Base-by-base conservation (phyloP, 2,888 invertebrate genomes). In the Cheilosia soror region DNA sequence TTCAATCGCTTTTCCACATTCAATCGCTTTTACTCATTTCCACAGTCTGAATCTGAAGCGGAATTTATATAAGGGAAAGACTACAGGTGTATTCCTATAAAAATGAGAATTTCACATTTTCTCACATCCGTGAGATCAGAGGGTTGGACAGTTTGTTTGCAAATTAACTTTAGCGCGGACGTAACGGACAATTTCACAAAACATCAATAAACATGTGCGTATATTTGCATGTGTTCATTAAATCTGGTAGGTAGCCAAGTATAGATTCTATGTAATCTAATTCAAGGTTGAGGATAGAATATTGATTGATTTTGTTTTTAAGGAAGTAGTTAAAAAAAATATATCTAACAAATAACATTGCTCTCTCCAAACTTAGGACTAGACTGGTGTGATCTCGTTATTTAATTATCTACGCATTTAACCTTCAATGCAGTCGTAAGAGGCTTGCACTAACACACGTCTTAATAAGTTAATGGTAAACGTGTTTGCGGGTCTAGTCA, bases 341-440 rank as follows among this genome's bases (percentile, higher is more conserved):
- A 63, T 33, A 42, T 73, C 31, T 20, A 68, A 5, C n/a, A 15
- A 13, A 55, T 55, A 47, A 29, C 49, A 37, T 27, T 25, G 31
- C 44, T 49, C 53, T 15, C 44, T 47, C 47, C 15, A 60, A 60
- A 53, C 42, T 4, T 40, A 29, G 31, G 47, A 31, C 11, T 71
- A 15, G 47, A 31, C 11, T 71, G 13, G 27, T 13, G 44, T 55
- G 55, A 42, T 57, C 65, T 65, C 33, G 55, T 75, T 65, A 47
- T 63, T 65, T 40, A 55, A 65, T 29, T 65, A 42, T 31, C 27
- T 60, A 51, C 51, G 51, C 76, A 68, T 13, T 53, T 42, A 51
- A n/a, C 76, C 75, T 65, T 65, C 68, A 40, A 7, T 60, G 57
- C 55, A 75, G 53, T 29, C 57, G 29, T 51, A 25, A 27, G 51